These are phyloP conservation scores for Sebastes alutus DNA, from an alignment of 2,797 vertebrate species.

Conservation along the genomic window DNA sequence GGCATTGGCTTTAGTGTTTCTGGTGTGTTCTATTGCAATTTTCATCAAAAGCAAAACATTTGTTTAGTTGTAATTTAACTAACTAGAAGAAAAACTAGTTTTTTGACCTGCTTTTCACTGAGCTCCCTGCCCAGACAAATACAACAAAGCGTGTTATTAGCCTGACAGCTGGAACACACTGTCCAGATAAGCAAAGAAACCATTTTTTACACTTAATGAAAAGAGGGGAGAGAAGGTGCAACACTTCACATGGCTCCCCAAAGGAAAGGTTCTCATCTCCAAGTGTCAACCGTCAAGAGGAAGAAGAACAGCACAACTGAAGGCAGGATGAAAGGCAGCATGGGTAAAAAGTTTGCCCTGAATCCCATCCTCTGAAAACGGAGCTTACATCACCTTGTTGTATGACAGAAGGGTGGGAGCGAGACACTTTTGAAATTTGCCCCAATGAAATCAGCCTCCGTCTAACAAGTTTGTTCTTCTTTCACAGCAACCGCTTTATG, in stretches of 20 bases:
- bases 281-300: conserved; percentile 16
- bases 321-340: conserved; percentile 2
- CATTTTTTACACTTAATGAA: background rate
- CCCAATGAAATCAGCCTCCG: background rate
- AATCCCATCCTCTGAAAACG: background rate
- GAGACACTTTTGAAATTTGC: background rate
- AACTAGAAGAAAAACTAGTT: background rate
- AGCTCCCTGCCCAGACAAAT: conserved; percentile 9
- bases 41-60: background rate
- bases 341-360: background rate
- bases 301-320: background rate
- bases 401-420: background rate
- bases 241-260: conserved; percentile 2
- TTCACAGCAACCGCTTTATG: background rate
- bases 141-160: conserved; percentile 9
- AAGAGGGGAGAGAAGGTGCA: background rate
- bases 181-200: conserved; percentile 34
- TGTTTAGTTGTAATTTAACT: background rate
- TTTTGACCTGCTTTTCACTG: background rate
- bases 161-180: conserved; percentile 40
- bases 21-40: background rate
- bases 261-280: conserved; percentile 28
- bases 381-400: background rate
- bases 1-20: background rate
- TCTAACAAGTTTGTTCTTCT: background rate